These are phyloP conservation scores for Taeniopygia guttata DNA, from an alignment of 2,797 vertebrate genomes.

Conservation along the genomic window DNA sequence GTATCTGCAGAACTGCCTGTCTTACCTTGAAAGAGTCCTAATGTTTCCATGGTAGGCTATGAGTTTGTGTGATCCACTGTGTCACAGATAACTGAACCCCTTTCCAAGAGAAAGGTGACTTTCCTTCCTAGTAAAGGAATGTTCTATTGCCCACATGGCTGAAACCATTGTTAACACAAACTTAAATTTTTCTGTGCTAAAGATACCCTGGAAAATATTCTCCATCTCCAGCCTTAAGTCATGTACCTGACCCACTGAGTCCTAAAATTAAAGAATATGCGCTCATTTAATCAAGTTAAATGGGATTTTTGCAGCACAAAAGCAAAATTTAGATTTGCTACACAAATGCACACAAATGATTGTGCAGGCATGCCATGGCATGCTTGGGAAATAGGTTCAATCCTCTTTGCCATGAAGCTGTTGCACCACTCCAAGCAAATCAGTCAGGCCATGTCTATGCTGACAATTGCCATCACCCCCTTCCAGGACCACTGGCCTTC, in stretches of 20 bases:
- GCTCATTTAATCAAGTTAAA: neutral
- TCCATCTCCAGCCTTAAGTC: neutral
- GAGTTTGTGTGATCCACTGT: neutral
- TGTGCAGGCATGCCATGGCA: neutral
- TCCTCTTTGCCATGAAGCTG: neutral
- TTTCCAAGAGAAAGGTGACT: neutral
- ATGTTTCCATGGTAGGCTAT: neutral
- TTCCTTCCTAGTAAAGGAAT: neutral
- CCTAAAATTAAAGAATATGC: neutral
- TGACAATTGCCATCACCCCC: neutral
- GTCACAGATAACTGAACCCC: neutral
- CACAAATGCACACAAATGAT: neutral
- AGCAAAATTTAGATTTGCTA: neutral
- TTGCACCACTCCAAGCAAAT: neutral
- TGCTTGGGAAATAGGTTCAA: neutral
- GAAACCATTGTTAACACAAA: neutral
- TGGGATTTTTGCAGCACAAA: neutral
- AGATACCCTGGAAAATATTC: neutral
- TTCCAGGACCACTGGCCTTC: neutral
- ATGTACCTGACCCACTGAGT: neutral
- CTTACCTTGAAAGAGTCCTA: neutral
- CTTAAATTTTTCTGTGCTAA: neutral
- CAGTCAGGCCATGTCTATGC: neutral
- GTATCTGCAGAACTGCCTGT: neutral
- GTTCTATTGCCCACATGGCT: neutral